Conservation (phyloP, 2,888 invertebrate species). For the Lycophotia porphyrea region DNA sequence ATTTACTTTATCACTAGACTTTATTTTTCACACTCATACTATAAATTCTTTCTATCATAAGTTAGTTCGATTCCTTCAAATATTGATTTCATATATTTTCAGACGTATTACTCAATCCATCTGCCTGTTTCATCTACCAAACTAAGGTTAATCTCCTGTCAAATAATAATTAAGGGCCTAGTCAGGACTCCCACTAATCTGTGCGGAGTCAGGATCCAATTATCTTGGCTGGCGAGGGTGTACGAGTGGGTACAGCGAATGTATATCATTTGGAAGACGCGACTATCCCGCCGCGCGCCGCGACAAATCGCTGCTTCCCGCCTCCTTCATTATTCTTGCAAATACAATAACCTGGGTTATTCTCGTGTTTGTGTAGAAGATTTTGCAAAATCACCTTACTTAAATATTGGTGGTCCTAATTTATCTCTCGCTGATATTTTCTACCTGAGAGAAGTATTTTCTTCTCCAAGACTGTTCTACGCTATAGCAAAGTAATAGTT, state of each 20-base stretch:
- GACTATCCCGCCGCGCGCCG: conserved; percentile 46
- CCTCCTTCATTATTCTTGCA: conserved; percentile 61
- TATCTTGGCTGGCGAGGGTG: conserved; percentile 44
- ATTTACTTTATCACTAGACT: background rate
- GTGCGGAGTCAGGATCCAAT: conserved; percentile 43
- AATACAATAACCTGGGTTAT: conserved; percentile 62
- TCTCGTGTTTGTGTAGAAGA: conserved; percentile 32
- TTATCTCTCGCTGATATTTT: background rate
- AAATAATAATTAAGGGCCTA: conserved; percentile 29
- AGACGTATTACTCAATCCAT: background rate
- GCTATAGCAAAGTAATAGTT: background rate
- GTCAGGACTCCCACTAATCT: conserved; percentile 31
- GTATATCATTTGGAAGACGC: conserved; percentile 55
- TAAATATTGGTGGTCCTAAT: background rate
- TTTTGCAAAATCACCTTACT: background rate
- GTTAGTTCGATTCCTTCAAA: background rate
- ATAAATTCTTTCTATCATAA: background rate
- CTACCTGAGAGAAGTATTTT: background rate
- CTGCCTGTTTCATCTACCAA: background rate
- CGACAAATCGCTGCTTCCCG: conserved; percentile 69
- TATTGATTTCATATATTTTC: background rate
- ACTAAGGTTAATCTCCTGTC: conserved; percentile 5
- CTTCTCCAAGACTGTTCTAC: background rate
- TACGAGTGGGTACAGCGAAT: conserved; percentile 54
- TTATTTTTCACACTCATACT: background rate